These are phyloP conservation scores for Trachelus iudaicus DNA, from an alignment of 2,888 invertebrate species.

Conservation along the genomic window DNA sequence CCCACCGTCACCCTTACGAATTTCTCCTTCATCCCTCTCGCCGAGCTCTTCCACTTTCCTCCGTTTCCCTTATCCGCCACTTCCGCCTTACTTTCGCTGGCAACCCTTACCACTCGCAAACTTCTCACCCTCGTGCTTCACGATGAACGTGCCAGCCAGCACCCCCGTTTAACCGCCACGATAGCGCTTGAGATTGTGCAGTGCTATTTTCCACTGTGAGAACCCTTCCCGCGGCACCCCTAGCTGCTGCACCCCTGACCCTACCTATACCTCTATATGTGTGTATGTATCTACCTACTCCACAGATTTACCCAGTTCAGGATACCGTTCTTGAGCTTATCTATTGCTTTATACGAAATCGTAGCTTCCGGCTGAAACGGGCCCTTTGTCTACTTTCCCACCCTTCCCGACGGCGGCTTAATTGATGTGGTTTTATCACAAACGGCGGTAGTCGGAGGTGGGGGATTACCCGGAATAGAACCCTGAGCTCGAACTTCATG, in stretches of 20 bases:
- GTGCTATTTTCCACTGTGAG: background rate
- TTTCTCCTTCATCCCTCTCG: background rate
- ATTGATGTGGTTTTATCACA: slow-evolving; percentile 27
- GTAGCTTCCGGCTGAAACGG: background rate
- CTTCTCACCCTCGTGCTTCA: background rate
- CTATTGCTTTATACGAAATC: slow-evolving; percentile 1
- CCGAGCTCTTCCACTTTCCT: background rate
- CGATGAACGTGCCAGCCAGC: background rate
- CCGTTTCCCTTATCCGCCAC: background rate
- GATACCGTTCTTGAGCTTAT: background rate
- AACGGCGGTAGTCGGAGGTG: too few species aligned
- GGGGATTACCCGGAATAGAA: background rate
- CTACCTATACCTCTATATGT: too few species aligned
- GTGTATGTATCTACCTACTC: background rate
- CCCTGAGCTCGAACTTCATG: too few species aligned
- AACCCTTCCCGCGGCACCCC: background rate
- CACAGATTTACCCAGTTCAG: background rate
- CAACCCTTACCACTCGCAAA: too few species aligned
- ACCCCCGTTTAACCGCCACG: background rate
- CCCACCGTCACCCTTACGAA: background rate
- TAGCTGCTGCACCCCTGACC: too few species aligned
- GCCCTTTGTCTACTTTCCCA: background rate
- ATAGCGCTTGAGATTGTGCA: slow-evolving; percentile 1
- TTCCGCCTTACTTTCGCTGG: too few species aligned
- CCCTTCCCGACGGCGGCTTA: slow-evolving; percentile 17